phyloP scores from a whole-genome alignment of 2,888 invertebrate species.

The Diadromus collaris region DNA sequence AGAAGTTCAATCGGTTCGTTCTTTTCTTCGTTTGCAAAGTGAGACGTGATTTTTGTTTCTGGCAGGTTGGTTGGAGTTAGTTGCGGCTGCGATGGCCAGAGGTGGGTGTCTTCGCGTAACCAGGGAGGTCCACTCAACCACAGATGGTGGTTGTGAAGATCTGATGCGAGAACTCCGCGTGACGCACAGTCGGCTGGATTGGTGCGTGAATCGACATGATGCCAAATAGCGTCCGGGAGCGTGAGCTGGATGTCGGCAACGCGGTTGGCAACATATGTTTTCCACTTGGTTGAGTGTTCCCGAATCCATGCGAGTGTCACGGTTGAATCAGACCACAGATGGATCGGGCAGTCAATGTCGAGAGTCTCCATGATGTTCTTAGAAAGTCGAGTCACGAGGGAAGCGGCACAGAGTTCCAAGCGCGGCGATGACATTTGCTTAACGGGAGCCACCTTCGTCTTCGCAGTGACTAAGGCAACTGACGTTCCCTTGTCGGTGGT shows the following conservation, averaged over 20 bases:
- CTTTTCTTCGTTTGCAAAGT: slow-evolving; percentile 1
- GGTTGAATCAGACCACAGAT: slow-evolving; percentile 52
- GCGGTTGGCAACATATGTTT: slow-evolving; percentile 49
- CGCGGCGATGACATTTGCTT: slow-evolving; percentile 32
- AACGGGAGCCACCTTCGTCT: slow-evolving; percentile 29
- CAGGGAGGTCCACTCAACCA: slow-evolving; percentile 54
- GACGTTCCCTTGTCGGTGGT: not conserved
- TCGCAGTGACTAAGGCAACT: not conserved
- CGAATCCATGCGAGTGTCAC: slow-evolving; percentile 46
- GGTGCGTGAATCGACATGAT: slow-evolving; percentile 35
- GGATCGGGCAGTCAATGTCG: slow-evolving; percentile 5
- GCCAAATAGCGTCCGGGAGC: slow-evolving; percentile 20
- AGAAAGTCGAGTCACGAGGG: slow-evolving; percentile 19
- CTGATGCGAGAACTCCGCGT: not conserved
- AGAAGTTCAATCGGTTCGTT: slow-evolving; percentile 12
- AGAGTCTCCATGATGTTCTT: slow-evolving; percentile 13
- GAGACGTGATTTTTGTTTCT: not conserved
- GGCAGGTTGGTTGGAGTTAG: not conserved
- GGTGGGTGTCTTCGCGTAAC: slow-evolving; percentile 13
- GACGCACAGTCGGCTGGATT: slow-evolving; percentile 48
- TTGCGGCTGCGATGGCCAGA: slow-evolving; percentile 16
- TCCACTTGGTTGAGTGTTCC: slow-evolving; percentile 12
- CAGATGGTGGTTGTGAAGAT: not conserved
- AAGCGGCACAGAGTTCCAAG: slow-evolving; percentile 37
- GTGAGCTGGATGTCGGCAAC: slow-evolving; percentile 34